A percentile compares a stretch with the other conserved stretches of the same genome.
These are phyloP conservation scores for Tanytarsus gracilentus DNA, from an alignment of 2,888 invertebrate species.

Conservation along the genomic window DNA sequence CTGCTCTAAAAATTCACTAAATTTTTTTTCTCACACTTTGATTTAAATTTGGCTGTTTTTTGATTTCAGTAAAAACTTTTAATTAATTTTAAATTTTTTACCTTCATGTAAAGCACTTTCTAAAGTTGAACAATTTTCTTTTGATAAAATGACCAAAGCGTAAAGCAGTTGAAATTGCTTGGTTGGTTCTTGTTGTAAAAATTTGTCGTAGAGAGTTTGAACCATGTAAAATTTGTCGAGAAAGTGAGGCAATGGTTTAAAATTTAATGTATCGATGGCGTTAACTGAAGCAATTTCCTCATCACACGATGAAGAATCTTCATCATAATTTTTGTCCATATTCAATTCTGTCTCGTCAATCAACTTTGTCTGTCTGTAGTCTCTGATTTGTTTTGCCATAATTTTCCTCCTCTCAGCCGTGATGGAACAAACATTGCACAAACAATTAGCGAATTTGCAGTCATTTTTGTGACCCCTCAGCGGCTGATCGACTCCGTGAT, in stretches of 20 bases:
- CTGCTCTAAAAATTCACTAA: no score
- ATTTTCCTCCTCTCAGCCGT: constrained; percentile 15
- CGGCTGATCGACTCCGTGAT: neutral
- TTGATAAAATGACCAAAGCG: constrained; percentile 11
- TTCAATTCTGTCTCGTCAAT: neutral
- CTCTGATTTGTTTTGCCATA: constrained; percentile 24
- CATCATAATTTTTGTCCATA: no score
- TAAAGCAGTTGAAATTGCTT: constrained; percentile 4
- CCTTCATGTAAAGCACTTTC: constrained; percentile 1
- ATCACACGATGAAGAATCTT: no score
- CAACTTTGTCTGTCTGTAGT: neutral
- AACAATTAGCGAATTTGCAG: neutral
- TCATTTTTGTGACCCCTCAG: constrained; percentile 15
- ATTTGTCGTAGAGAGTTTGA: constrained; percentile 15
- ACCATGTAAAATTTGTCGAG: constrained; percentile 3
- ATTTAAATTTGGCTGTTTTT: no score
- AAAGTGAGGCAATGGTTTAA: no score
- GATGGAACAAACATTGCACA: constrained; percentile 3
- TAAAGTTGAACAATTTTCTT: neutral
- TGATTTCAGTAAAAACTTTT: no score
- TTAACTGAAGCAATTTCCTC: no score
- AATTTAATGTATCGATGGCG: no score
- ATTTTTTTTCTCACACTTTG: no score
- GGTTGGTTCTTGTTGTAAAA: neutral
- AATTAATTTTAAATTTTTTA: no score